Evolutionary conservation across 2,113 vertebrate genomes (phyloP).

Genomic region (Campylomormyrus tamandua): DNA sequence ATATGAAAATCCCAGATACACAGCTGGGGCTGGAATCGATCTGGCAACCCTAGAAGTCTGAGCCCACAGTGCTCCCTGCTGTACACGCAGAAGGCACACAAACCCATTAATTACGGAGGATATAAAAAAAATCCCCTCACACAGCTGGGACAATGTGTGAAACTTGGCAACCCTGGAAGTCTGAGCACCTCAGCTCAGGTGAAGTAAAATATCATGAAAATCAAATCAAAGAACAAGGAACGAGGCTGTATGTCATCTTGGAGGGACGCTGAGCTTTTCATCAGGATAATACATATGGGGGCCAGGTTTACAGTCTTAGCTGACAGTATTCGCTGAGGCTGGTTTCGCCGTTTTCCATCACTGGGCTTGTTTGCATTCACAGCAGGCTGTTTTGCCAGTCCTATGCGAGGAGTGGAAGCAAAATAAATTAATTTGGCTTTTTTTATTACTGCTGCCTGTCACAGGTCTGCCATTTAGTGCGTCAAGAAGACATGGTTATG

Average conservation of each 20-base stretch:
- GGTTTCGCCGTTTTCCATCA: not conserved
- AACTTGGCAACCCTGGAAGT: not conserved
- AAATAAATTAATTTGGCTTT: slow-evolving; percentile 2
- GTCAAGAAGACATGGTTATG: slow-evolving; percentile 11
- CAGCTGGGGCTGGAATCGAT: not conserved
- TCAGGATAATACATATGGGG: not conserved
- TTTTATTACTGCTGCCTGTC: slow-evolving; percentile 19
- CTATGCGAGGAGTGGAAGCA: not conserved
- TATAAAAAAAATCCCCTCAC: not conserved
- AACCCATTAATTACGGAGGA: not conserved
- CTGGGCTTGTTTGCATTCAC: slow-evolving; percentile 13
- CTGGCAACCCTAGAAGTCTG: not conserved
- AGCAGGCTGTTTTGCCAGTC: not conserved
- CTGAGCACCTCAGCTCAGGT: not conserved
- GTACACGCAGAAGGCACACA: not conserved
- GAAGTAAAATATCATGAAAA: not conserved
- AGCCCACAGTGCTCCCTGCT: not conserved
- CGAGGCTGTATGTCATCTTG: not conserved
- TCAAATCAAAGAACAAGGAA: not conserved
- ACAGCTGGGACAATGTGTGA: not conserved
- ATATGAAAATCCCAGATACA: not conserved
- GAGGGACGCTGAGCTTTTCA: not conserved
- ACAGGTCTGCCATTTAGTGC: slow-evolving; percentile 1
- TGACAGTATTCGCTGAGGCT: not conserved
- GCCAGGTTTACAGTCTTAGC: not conserved